Evolutionary conservation across 2,888 invertebrate genomes (phyloP).

Genomic region (Isotomurus palustris): DNA sequence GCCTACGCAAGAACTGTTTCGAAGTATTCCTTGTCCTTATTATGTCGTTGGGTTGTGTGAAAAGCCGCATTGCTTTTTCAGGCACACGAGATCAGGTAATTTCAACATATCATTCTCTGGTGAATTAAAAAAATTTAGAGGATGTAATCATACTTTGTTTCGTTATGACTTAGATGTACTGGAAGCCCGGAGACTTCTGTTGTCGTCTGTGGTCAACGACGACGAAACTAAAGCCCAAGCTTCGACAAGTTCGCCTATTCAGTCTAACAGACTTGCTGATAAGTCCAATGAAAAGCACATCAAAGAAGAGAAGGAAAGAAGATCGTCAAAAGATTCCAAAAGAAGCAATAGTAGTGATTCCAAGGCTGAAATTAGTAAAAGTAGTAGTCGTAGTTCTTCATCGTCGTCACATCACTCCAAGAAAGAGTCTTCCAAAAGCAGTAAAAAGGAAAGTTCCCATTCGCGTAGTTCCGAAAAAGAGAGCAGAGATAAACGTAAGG

Average conservation of each 20-base stretch:
- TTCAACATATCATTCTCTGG: no score
- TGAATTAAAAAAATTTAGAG: no score
- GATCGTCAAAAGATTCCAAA: background rate
- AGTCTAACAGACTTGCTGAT: no score
- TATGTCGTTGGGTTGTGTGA: conserved; percentile 73
- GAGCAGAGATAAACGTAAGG: conserved; percentile 11
- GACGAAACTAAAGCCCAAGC: no score
- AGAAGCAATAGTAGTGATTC: background rate
- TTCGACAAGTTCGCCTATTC: no score
- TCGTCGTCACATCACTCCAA: conserved; percentile 4
- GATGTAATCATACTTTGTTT: background rate
- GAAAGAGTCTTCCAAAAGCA: background rate
- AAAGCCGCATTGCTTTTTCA: conserved; percentile 87
- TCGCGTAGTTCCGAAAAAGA: background rate
- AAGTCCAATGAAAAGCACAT: no score
- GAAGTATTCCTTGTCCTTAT: conserved; percentile 79
- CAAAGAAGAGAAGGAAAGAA: background rate
- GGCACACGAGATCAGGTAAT: conserved; percentile 48
- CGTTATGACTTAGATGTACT: background rate
- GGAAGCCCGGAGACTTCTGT: background rate
- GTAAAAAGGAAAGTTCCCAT: no score
- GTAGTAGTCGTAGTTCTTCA: background rate
- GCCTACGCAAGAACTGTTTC: conserved; percentile 83
- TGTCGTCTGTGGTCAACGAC: no score
- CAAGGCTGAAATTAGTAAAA: background rate